Percentiles rank a stretch among this genome's conserved stretches.
Conservation (phyloP, 2,113 vertebrate species). For the Centropus unirufus region DNA sequence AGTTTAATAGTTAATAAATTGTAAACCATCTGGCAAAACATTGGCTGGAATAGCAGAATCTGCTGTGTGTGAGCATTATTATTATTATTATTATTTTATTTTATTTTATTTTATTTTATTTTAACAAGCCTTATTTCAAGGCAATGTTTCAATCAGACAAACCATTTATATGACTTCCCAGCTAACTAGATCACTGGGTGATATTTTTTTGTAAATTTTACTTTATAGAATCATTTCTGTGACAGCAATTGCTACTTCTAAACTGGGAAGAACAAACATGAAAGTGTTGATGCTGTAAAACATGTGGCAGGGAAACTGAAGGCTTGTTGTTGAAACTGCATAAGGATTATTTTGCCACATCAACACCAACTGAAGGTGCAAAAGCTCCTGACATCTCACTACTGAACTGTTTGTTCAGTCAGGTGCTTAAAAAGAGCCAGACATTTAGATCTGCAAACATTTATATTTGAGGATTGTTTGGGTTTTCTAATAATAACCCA, state of each 20-base stretch:
- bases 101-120: too few species aligned
- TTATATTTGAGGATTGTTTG: background rate
- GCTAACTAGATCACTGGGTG: background rate
- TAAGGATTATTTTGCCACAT: background rate
- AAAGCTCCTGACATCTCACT: background rate
- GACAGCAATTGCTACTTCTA: background rate
- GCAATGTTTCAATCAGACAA: background rate
- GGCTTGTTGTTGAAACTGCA: background rate
- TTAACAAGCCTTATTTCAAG: background rate
- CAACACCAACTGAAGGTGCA: background rate
- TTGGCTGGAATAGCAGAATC: background rate
- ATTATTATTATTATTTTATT: too few species aligned
- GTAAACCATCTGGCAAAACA: constrained; percentile 32
- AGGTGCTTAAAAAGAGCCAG: constrained; percentile 11
- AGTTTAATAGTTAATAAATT: background rate
- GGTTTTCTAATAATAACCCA: background rate
- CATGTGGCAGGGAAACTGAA: background rate
- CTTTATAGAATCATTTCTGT: background rate
- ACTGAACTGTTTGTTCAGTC: background rate
- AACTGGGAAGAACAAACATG: background rate
- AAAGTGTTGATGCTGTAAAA: background rate
- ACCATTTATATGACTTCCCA: background rate
- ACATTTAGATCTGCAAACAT: constrained; percentile 30
- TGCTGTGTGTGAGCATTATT: background rate
- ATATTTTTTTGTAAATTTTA: background rate